These are phyloP conservation scores for Sciurus niger DNA, from an alignment of 2,113 vertebrate genomes.

Conservation along the genomic window DNA sequence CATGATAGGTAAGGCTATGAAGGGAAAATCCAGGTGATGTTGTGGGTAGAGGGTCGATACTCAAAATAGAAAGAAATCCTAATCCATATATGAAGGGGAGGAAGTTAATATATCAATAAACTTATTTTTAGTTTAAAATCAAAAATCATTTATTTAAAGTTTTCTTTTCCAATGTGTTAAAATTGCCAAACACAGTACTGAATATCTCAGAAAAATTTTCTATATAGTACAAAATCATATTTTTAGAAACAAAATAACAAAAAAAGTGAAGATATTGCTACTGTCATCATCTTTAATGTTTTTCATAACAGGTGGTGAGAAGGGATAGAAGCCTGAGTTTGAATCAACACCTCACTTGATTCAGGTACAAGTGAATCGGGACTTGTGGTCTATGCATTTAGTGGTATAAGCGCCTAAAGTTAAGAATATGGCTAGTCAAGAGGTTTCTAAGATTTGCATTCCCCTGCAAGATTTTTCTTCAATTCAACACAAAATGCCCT, in stretches of 20 bases:
- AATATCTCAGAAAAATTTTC: neutral
- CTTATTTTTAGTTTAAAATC: neutral
- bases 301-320: neutral
- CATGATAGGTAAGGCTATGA: neutral
- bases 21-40: neutral
- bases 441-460: slow-evolving; percentile 8
- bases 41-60: neutral
- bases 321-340: neutral
- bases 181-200: neutral
- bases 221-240: neutral
- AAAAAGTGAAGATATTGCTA: neutral
- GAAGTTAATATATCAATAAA: neutral
- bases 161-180: neutral
- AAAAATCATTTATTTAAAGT: neutral
- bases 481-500: neutral
- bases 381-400: neutral
- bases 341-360: neutral
- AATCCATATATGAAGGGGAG: neutral
- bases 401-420: neutral
- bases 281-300: neutral
- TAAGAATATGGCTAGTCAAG: neutral
- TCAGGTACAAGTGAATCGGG: neutral
- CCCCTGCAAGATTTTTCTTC: neutral
- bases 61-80: neutral
- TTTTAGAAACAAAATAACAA: neutral